Conservation (phyloP, 2,888 invertebrate species). For the Drosophila pegasa region DNA sequence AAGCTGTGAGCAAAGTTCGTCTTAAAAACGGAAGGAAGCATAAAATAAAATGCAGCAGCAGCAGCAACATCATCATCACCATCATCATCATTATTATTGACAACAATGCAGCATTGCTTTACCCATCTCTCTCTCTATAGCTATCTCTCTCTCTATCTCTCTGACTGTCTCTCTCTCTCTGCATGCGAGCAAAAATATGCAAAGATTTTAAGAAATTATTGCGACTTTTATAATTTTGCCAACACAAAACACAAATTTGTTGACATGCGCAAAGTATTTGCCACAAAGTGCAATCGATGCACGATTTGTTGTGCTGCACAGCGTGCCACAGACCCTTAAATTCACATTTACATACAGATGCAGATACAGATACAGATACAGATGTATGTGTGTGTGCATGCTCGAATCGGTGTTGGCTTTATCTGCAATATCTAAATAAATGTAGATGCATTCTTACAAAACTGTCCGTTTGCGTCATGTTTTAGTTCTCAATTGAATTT, state of each 20-base stretch:
- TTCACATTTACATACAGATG: conserved; percentile 2
- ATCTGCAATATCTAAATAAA: conserved; percentile 71
- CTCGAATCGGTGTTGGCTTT: conserved; percentile 29
- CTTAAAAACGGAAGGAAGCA: conserved; percentile 78
- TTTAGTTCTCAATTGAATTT: conserved; percentile 53
- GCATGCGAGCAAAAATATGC: conserved; percentile 58
- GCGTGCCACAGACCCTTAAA: conserved; percentile 35
- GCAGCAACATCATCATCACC: conserved; percentile 24
- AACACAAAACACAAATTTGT: conserved; percentile 67
- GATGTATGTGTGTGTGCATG: conserved; percentile 2
- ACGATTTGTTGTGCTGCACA: conserved; percentile 70
- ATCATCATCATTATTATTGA: conserved; percentile 33
- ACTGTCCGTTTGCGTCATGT: conserved; percentile 50
- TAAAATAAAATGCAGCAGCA: conserved; percentile 76
- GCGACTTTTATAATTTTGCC: conserved; percentile 75
- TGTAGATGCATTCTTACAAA: conserved; percentile 48
- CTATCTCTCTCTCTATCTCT: background rate
- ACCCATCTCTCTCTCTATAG: conserved; percentile 18
- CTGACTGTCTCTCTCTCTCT: background rate
- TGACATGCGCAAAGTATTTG: conserved; percentile 76
- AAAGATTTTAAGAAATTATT: conserved; percentile 75
- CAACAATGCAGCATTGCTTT: conserved; percentile 35
- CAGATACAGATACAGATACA: conserved; percentile 1
- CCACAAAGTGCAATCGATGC: conserved; percentile 60
- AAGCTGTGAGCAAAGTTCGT: conserved; percentile 42